Evolutionary conservation across 2,113 vertebrate species (phyloP), one percentile per base, ranked within the genome.

Genomic region (Ammodytes marinus): DNA sequence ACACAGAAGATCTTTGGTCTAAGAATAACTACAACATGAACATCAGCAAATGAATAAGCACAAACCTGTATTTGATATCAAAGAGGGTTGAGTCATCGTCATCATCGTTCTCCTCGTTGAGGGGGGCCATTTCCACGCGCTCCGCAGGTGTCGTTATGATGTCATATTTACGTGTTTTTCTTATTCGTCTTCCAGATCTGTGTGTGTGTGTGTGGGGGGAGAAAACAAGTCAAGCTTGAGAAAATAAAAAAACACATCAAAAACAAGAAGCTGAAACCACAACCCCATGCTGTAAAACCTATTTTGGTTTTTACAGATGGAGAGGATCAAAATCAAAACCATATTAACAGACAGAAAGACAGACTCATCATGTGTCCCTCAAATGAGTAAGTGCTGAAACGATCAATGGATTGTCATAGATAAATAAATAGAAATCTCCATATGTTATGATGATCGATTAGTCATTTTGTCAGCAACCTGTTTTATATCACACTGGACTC

Each of bases 71-170:
- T 86, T 99, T 99, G 82, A 99, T 95, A 91, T 99, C 98, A 82
- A 99, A 99, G 7, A 99, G 96, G 67, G 97, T 98, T 0, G 97
- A 95, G 61, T 99, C 98, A 43, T 99, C 98, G 0, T 99, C 98
- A 0, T 98, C 97, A 0, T 96, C 94, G 0, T 97, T 96, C 6
- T 98, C 98, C 72, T 97, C 97, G 0, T 99, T 99, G 46, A 99
- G 93, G n/a, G 98, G 98, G 3, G 97, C 96, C 98, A 99, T 99
- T 91, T 99, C 98, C 1, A 99, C 98, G 0, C 96, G 93, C 93
- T 99, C 98, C 0, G 97, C 97, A 0, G 98, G 97, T 5, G 97
- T 99, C 9, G 98, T 99, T 82, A 99, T 99, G 27, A 99, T 98
- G 89, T 99, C 98, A 2, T 99, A 99, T 82, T 98, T 99, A 37